Base-by-base conservation (phyloP, 1,140 invertebrate genomes). In the Dryas iulia region DNA sequence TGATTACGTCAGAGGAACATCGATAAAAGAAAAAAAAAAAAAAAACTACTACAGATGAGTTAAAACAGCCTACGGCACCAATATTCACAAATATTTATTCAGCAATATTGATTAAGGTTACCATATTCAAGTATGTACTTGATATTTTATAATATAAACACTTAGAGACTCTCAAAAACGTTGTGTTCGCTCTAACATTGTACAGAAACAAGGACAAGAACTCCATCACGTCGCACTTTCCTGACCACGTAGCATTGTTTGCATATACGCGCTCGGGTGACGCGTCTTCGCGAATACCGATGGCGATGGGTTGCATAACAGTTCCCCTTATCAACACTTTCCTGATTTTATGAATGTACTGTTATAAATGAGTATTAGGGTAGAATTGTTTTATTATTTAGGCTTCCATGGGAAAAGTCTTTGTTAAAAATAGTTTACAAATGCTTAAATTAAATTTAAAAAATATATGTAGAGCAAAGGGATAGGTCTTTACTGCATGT, bases 211-310 rank as follows among this genome's bases (percentile, higher is more conserved):
- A 47, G 39, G 39, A 47, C 39, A 47, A 47, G 39, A 47, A 11
- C 18, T 47, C 21, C 18, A 14, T 59, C 58, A 52, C 58, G 23
- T 60, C 31, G 12, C 23, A 39, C 35, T 61, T 62, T 62, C 39
- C 59, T 23, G 39, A 24, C 52, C 35, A 30, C 39, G 39, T 62
- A 25, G 7, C 0, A 10, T 47, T 26, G 59, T 62, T 62, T 53
- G 59, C 39, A 62, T 61, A 14, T 35, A 47, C 39, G 59, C 14
- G 57, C 21, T 21, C 31, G n/a, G 23, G 39, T 18, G 30, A 33
- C 12, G 39, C 28, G 39, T n/a, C 39, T 28, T 53, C 39, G 59
- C 25, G 24, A 47, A 47, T 14, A 62, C 35, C 35, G 31, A 52
- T 30, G 24, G 23, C 18, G 6, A 1, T n/a, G n/a, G n/a, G n/a